Conservation (phyloP, 64 coral and sea anemone species). For the Acropora tenuis region DNA sequence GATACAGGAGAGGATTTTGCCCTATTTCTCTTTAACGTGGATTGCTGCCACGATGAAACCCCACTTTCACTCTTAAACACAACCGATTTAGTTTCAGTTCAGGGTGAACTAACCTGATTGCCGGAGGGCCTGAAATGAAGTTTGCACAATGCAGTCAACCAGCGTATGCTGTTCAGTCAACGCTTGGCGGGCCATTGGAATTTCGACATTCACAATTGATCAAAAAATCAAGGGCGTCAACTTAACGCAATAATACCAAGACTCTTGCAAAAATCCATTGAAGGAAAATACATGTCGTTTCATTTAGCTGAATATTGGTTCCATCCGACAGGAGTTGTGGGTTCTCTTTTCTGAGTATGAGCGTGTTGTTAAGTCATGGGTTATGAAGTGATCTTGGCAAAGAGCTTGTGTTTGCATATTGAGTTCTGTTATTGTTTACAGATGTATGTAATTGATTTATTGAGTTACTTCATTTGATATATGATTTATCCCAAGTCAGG, state of each 20-base stretch:
- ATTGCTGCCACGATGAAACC: not conserved
- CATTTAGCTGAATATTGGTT: not conserved
- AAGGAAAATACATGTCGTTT: not conserved
- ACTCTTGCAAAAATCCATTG: not conserved
- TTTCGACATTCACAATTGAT: not conserved
- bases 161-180: not conserved
- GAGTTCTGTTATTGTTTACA: not conserved
- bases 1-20: not conserved
- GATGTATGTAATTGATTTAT: not conserved
- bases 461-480: constrained; percentile 24
- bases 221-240: not conserved
- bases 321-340: not conserved
- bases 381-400: not conserved
- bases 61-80: too few species aligned
- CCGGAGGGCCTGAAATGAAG: not conserved
- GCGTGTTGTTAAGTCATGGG: not conserved
- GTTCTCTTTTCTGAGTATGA: not conserved
- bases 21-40: not conserved
- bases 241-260: not conserved
- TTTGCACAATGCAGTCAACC: not conserved
- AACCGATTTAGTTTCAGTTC: not conserved
- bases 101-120: not conserved
- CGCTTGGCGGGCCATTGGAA: not conserved
- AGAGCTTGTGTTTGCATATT: not conserved
- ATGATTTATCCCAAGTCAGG: constrained; percentile 8